phyloP scores from a whole-genome alignment of 2,888 invertebrate genomes.

The Caenorhabditis plicata region DNA sequence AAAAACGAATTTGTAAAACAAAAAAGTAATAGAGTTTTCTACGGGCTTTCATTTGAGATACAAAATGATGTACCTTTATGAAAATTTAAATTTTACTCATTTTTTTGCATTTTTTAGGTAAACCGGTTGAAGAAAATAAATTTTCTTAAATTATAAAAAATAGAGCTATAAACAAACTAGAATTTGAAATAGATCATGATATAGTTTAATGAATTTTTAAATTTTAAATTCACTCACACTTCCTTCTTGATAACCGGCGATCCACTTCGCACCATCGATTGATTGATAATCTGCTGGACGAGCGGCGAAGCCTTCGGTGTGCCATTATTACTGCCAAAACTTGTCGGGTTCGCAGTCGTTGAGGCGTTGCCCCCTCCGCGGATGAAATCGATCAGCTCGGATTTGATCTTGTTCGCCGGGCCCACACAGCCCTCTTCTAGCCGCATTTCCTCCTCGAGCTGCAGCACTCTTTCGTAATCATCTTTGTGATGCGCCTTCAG shows the following conservation, averaged over 20 bases:
- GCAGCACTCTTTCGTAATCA: slow-evolving; percentile 50
- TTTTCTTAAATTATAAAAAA: too few relatives aligned
- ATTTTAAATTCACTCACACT: slow-evolving; percentile 8
- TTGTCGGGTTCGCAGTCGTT: slow-evolving; percentile 22
- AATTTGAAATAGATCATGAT: slow-evolving; percentile 32
- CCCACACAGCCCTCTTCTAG: slow-evolving; percentile 51
- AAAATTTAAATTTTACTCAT: too few relatives aligned
- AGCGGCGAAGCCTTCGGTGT: slow-evolving; percentile 42
- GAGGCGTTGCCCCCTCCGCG: slow-evolving; percentile 51
- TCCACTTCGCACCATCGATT: slow-evolving; percentile 34
- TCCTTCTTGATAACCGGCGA: slow-evolving; percentile 29
- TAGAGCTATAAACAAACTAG: too few relatives aligned
- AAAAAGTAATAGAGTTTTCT: too few relatives aligned
- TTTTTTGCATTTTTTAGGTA: too few relatives aligned
- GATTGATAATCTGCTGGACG: slow-evolving; percentile 49
- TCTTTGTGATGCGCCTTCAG: slow-evolving; percentile 60
- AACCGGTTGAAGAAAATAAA: too few relatives aligned
- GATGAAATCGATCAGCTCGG: slow-evolving; percentile 52
- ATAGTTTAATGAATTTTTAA: background rate
- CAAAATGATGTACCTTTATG: too few relatives aligned
- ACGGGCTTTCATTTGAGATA: too few relatives aligned
- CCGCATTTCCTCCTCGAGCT: slow-evolving; percentile 53
- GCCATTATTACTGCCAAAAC: background rate
- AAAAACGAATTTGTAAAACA: too few relatives aligned
- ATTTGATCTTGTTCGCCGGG: slow-evolving; percentile 50